Evolutionary conservation across 2,113 vertebrate genomes (phyloP), one percentile per base, ranked within the genome.

Genomic region (Actenoides lindsayi): DNA sequence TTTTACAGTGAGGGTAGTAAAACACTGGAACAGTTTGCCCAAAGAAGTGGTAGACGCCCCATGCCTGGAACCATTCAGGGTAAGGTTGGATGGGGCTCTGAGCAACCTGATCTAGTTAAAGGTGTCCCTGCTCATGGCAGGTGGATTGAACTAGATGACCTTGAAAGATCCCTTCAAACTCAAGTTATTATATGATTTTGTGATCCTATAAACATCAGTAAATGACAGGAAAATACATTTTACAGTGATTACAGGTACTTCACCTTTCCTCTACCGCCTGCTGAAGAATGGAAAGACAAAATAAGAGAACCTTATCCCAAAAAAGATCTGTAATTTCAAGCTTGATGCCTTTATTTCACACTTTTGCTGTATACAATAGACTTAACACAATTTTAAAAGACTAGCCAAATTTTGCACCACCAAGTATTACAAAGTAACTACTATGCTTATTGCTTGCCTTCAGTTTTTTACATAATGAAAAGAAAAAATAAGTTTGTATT

Each of bases 1-100:
- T 23, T 87, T 54, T 44, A 62, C 7, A 3, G 56, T 57, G 48
- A 28, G 2, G 25, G 73, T 15, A 41, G 20, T 57, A 10, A 73
- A 78, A 90, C 35, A 39, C 11, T 19, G 19, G 11, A 67, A 56
- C 6, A 62, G 35, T 27, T 16, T 68, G 19, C 33, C 41, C 41
- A 83, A 46, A 44, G 70, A 65, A 27, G 27, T 0, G 53, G 31
- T 10, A 44, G 65, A 68, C 0, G 0, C 12, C 53, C 21, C 73
- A 83, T 20, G 9, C 24, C 20, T 51, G 41, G 46, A 73, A 83
- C 78, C 31, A 57, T 27, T 28, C 31, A 56, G 39, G 20, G 31
- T 9, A 65, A 68, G 23, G 41, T 1, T 78, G 41, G 28, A 68
- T 0, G 0, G 20, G 48, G 14, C 33, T 28, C 46, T 83, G 20